Percentiles rank a stretch among this genome's conserved stretches.
phyloP scores from a whole-genome alignment of 1,140 invertebrate species.

The Diploscapter pachys region DNA sequence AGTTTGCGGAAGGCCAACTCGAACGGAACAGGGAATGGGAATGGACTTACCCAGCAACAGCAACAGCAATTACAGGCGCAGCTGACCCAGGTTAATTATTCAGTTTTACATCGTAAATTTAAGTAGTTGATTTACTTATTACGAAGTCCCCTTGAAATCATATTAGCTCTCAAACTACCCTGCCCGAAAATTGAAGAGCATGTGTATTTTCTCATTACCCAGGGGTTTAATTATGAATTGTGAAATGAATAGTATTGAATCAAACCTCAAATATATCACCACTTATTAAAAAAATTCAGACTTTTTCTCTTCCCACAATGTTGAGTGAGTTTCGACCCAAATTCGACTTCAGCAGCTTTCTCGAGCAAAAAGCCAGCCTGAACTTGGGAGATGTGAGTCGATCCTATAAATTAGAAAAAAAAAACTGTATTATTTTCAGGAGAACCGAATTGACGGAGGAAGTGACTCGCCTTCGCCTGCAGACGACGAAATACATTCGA shows the following conservation, averaged over 20 bases:
- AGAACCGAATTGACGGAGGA: constrained; percentile 50
- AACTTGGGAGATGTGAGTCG: neutral
- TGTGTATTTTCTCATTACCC: too few species aligned
- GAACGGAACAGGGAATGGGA: constrained; percentile 4
- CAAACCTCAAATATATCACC: neutral
- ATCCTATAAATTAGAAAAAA: constrained; percentile 5
- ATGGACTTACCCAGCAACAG: neutral
- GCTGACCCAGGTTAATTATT: constrained; percentile 16
- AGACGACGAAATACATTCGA: constrained; percentile 52
- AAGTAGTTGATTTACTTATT: neutral
- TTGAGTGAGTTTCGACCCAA: constrained; percentile 33
- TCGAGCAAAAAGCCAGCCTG: constrained; percentile 6
- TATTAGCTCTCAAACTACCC: too few species aligned
- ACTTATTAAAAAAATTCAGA: neutral
- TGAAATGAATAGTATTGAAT: neutral
- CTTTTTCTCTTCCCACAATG: constrained; percentile 5
- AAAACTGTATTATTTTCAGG: constrained; percentile 20
- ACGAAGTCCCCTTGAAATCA: too few species aligned
- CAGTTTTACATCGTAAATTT: neutral
- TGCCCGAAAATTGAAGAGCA: too few species aligned
- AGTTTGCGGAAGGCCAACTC: constrained; percentile 11
- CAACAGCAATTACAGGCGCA: neutral
- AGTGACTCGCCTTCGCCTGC: constrained; percentile 54
- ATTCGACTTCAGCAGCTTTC: constrained; percentile 32
- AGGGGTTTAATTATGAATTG: neutral